These are phyloP conservation scores for Macropis europaea DNA, from an alignment of 2,888 invertebrate species.

Conservation along the genomic window DNA sequence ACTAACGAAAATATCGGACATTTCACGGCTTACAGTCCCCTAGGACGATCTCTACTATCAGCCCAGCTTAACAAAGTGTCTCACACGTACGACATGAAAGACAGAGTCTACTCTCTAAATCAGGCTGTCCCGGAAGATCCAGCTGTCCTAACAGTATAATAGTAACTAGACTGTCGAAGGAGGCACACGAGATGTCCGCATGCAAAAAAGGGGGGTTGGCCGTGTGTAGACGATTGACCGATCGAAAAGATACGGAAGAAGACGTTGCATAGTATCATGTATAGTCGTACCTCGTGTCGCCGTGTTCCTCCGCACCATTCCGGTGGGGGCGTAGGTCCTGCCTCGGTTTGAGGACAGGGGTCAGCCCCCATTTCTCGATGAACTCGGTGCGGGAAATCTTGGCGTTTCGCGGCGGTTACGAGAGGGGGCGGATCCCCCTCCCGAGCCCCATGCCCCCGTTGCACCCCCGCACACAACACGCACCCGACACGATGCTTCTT, in stretches of 20 bases:
- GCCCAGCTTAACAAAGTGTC: too few species aligned
- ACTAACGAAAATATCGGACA: too few species aligned
- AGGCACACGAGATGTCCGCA: slow-evolving; percentile 5
- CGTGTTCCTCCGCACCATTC: slow-evolving; percentile 86
- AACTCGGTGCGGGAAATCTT: slow-evolving; percentile 99
- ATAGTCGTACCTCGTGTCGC: slow-evolving; percentile 85
- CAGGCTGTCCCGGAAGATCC: too few species aligned
- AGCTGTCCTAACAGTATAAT: neutral
- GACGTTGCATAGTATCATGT: slow-evolving; percentile 22
- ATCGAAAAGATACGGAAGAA: slow-evolving; percentile 26
- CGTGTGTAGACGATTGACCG: slow-evolving; percentile 37
- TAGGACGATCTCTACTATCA: too few species aligned
- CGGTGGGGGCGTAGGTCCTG: slow-evolving; percentile 93
- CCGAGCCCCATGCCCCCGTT: slow-evolving; percentile 83
- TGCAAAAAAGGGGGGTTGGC: too few species aligned
- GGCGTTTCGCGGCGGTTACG: slow-evolving; percentile 84
- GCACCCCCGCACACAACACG: slow-evolving; percentile 74
- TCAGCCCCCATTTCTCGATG: slow-evolving; percentile 98
- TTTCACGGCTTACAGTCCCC: too few species aligned
- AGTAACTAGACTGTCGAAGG: neutral
- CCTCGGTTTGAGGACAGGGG: slow-evolving; percentile 98
- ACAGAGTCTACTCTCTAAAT: too few species aligned
- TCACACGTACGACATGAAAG: too few species aligned
- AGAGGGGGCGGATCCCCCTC: slow-evolving; percentile 84
- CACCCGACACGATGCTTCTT: slow-evolving; percentile 66